Base-by-base conservation (phyloP, 1,140 invertebrate genomes). In the Zaprionus vittiger region DNA sequence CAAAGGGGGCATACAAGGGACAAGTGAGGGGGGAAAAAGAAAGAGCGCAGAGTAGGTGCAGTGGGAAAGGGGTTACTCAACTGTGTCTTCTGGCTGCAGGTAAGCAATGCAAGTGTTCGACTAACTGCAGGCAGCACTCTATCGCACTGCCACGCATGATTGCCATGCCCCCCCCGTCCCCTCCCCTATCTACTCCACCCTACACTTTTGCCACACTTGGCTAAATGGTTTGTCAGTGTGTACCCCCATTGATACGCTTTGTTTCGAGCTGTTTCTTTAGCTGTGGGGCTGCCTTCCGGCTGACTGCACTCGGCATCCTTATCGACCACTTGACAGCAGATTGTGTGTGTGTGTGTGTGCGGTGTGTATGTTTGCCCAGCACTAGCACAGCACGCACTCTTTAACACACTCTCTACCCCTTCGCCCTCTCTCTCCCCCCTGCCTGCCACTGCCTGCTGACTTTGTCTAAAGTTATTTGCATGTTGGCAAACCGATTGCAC, bases 1-100 rank as follows among this genome's bases (percentile, higher is more conserved):
- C 52, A 81, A 70, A 74, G 11, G 72, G 70, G 80, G 77, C 77
- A 66, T 80, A 64, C 63, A 61, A 34, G 4, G 26, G 41, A 55
- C 11, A 52, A 37, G 22, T 7, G 37, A 14, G 26, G 37, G 14
- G 22, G 9, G 17, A 31, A 9, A n/a, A 20, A 4, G 63, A 20
- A 14, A 14, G 26, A 11, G 6, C 26, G 14, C 15, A 20, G 41
- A 5, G 4, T 7, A 14, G 17, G 37, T 11, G 22, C 6, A 22
- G 15, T 11, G 12, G 28, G 34, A 28, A 9, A 17, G 12, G 12
- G 28, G n/a, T 68, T 15, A 47, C n/a, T 47, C 41, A 47, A 47
- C 41, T 55, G 26, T 67, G 41, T 56, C 15, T 28, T 44, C 49
- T n/a, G 4, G 49, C 38, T 26, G 69, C 61, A 44, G 47, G 38